Evolutionary conservation across 2,113 vertebrate genomes (phyloP), one percentile per base, ranked within the genome.

Genomic region (Chinchilla lanigera): DNA sequence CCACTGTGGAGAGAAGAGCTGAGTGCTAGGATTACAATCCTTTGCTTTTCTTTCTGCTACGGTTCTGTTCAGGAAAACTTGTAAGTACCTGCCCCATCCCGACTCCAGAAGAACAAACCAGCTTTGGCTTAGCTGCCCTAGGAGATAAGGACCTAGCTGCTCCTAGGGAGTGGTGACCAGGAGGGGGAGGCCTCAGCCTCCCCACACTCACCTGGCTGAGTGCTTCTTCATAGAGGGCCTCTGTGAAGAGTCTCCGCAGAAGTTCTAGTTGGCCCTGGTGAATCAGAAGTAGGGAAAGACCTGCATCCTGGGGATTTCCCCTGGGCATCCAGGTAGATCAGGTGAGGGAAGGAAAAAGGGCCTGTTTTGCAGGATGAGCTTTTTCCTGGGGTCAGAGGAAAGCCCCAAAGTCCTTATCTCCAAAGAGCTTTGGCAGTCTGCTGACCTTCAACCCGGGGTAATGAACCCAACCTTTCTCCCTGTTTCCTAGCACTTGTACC

Each of bases 251-350:
- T 95, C 98, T 95, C 11, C 99, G 98, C 86, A 99, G 98, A 95
- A 99, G 98, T 82, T 99, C 98, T 98, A 99, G 97, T 98, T 99
- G 99, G 77, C 99, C 99, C 99, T 99, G 96, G 13, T 87, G 80
- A 73, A 83, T 65, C 78, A 63, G 86, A 97, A 89, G 77, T 56
- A 94, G 71, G 83, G 50, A 95, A 38, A 96, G 71, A 77, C 20
- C 9, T 73, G 77, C 5, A 80, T 77, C 41, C 63, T 71, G 73
- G 61, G 47, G 50, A 89, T 50, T 81, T 77, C 78, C 83, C 83
- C 28, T 94, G 80, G 83, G 47, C 38, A 86, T 56, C 52, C 30
- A 80, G 16, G 38, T 38, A 81, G 60, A 63, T 54, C 69, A 67
- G 22, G 16, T 30, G 14, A 75, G 73, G 90, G 73, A 60, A 52